Evolutionary conservation across 35 echinoderm and acorn worm species (phyloP).

Genomic region (Diadema setosum): DNA sequence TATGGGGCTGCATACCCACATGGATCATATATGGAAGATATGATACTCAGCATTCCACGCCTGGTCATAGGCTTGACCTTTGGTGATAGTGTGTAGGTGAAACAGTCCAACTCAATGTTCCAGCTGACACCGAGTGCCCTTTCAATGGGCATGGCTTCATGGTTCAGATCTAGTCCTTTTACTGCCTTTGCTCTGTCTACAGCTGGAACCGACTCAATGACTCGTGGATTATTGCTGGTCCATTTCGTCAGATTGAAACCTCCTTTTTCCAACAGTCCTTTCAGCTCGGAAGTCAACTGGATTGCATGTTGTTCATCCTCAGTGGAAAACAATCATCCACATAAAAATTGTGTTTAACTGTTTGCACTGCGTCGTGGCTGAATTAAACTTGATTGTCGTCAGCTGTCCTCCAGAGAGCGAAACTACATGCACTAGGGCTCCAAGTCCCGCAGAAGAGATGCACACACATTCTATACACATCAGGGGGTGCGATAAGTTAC

Average conservation of each 20-base stretch:
- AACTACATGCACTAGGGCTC: constrained; percentile 29
- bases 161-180: constrained; percentile 33
- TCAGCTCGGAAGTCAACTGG: background rate
- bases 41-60: constrained; percentile 37
- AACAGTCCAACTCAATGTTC: constrained; percentile 22
- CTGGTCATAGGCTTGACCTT: constrained; percentile 32
- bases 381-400: background rate
- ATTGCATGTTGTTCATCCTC: background rate
- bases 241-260: constrained; percentile 47
- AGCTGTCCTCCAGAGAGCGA: constrained; percentile 6
- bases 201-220: constrained; percentile 21
- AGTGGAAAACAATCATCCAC: constrained; percentile 54
- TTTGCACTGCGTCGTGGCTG: background rate
- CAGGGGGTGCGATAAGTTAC: constrained; percentile 6
- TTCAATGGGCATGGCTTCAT: constrained; percentile 31
- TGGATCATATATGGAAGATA: constrained; percentile 49
- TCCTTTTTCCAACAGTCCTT: constrained; percentile 11
- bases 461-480: constrained; percentile 15
- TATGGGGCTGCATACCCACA: constrained; percentile 32
- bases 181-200: constrained; percentile 20
- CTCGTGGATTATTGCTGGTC: constrained; percentile 31
- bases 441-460: constrained; percentile 50
- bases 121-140: constrained; percentile 31
- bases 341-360: constrained; percentile 41
- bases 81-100: background rate